Evolutionary conservation across 2,113 vertebrate genomes (phyloP).

Genomic region (Paedocypris sp.): DNA sequence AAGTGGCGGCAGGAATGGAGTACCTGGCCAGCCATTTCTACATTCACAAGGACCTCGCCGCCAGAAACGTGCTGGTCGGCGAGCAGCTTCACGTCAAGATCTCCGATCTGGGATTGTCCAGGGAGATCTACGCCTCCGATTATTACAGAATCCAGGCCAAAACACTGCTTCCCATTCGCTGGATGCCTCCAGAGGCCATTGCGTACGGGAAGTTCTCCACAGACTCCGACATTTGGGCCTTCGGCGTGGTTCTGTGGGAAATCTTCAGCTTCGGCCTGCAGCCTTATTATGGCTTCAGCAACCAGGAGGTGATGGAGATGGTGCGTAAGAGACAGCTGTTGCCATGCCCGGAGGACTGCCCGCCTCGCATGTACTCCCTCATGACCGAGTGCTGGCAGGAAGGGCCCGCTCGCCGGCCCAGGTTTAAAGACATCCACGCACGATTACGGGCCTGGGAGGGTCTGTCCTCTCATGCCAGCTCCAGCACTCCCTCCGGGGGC

Average conservation of each 20-base stretch:
- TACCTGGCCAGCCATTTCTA: slow-evolving; percentile 87
- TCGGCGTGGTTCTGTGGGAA: slow-evolving; percentile 93
- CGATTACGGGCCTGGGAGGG: slow-evolving; percentile 94
- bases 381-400: slow-evolving; percentile 99
- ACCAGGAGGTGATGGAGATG: slow-evolving; percentile 98
- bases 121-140: slow-evolving; percentile 88
- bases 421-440: slow-evolving; percentile 86
- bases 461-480: slow-evolving; percentile 88
- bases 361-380: slow-evolving; percentile 82
- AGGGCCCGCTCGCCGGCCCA: slow-evolving; percentile 76
- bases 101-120: slow-evolving; percentile 90
- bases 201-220: slow-evolving; percentile 90
- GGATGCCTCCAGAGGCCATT: slow-evolving; percentile 94
- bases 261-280: slow-evolving; percentile 97
- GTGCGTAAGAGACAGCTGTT: slow-evolving; percentile 87
- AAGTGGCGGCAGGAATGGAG: slow-evolving; percentile 95
- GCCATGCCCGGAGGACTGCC: slow-evolving; percentile 94
- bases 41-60: slow-evolving; percentile 90
- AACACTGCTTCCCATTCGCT: slow-evolving; percentile 85
- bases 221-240: slow-evolving; percentile 95
- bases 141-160: slow-evolving; percentile 88
- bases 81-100: slow-evolving; percentile 95
- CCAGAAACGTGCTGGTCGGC: slow-evolving; percentile 88
- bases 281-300: slow-evolving; percentile 92
- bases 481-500: slow-evolving; percentile 87